Conservation (phyloP, 2,113 vertebrate genomes). For the Cavia aperea region DNA sequence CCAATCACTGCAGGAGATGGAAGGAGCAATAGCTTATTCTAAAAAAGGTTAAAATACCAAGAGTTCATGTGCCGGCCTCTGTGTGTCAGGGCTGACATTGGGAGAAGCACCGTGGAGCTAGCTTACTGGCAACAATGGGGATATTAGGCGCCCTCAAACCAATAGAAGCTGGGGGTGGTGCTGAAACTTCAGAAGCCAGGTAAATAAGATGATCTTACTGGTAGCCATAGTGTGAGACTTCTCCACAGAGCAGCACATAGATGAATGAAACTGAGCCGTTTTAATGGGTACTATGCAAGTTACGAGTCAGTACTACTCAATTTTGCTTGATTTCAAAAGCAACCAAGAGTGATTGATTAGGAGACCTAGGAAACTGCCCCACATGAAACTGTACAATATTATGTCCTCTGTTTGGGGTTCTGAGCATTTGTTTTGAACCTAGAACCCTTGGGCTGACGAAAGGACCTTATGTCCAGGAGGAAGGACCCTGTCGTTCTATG, state of each 20-base stretch:
- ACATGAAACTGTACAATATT: neutral
- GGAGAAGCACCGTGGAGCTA: neutral
- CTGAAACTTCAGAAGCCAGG: neutral
- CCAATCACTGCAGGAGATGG: neutral
- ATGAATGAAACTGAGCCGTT: neutral
- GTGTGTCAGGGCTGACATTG: neutral
- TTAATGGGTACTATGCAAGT: too few species aligned
- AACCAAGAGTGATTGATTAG: neutral
- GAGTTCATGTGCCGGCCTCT: neutral
- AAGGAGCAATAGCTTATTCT: neutral
- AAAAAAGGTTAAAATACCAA: neutral
- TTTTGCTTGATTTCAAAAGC: neutral
- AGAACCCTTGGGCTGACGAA: neutral
- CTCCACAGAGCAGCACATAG: neutral
- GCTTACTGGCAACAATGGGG: neutral
- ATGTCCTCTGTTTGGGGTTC: neutral
- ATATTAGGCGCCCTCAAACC: neutral
- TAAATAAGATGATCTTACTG: neutral
- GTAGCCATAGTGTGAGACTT: neutral
- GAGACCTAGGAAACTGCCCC: neutral
- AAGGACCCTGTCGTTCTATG: neutral
- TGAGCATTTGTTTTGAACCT: neutral
- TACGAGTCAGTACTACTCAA: neutral
- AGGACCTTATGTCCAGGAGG: neutral
- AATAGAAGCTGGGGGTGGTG: neutral